These are phyloP conservation scores for Trichogramma evanescens DNA, from an alignment of 2,888 invertebrate genomes.

Conservation along the genomic window DNA sequence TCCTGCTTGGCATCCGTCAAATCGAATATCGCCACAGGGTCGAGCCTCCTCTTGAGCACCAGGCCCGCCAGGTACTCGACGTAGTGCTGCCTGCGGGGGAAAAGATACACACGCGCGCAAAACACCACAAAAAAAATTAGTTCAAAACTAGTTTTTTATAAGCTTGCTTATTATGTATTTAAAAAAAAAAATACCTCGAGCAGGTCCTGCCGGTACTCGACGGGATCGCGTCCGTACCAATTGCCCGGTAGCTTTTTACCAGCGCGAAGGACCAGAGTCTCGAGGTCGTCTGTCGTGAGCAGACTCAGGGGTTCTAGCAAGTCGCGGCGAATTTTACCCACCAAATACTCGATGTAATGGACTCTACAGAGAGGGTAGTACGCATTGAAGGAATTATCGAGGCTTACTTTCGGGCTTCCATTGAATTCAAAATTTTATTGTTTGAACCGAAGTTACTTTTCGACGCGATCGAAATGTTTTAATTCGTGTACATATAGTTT, in stretches of 20 bases:
- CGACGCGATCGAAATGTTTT: neutral
- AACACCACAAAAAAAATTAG: too few species aligned
- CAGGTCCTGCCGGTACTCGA: slow-evolving; percentile 48
- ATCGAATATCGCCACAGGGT: slow-evolving; percentile 84
- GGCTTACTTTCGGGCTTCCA: neutral
- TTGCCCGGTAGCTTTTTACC: slow-evolving; percentile 68
- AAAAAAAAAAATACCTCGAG: slow-evolving; percentile 46
- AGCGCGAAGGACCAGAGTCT: slow-evolving; percentile 70
- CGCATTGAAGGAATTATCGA: neutral
- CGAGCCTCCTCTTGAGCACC: slow-evolving; percentile 75
- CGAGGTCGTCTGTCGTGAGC: slow-evolving; percentile 73
- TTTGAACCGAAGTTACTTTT: neutral
- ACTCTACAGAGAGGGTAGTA: slow-evolving; percentile 52
- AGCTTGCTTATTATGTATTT: slow-evolving; percentile 3
- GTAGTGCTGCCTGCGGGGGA: slow-evolving; percentile 77
- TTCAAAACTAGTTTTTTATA: slow-evolving; percentile 29
- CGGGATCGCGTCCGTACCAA: slow-evolving; percentile 60
- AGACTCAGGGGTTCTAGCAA: slow-evolving; percentile 71
- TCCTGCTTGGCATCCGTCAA: slow-evolving; percentile 81
- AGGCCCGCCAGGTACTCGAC: slow-evolving; percentile 88
- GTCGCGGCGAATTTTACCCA: slow-evolving; percentile 64
- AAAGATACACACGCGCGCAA: slow-evolving; percentile 25
- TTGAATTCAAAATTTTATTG: neutral
- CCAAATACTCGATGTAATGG: slow-evolving; percentile 87
- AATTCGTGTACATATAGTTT: neutral